Percentiles rank a stretch among this genome's conserved stretches.
These are phyloP conservation scores for Okamejei kenojei DNA, from an alignment of 2,797 vertebrate genomes.

Conservation along the genomic window DNA sequence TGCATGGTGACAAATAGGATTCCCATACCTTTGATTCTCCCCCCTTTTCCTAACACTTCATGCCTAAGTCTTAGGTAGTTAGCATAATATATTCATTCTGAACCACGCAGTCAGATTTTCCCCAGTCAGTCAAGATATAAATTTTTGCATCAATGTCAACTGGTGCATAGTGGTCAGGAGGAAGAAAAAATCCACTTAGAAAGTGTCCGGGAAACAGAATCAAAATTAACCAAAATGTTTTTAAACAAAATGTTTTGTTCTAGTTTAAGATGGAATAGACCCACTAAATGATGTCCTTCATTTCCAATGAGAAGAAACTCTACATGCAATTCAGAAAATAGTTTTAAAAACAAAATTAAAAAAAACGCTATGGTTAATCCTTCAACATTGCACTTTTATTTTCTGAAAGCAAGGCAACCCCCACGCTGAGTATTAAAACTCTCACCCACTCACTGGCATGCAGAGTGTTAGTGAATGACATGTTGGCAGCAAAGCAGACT, in stretches of 20 bases:
- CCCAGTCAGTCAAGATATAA: not conserved
- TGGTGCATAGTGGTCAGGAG: not conserved
- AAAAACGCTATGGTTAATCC: not conserved
- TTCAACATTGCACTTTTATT: not conserved
- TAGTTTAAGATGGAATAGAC: not conserved
- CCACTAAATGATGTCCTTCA: not conserved
- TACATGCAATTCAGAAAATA: not conserved
- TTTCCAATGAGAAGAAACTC: not conserved
- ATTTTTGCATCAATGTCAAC: not conserved
- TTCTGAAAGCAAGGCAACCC: not conserved
- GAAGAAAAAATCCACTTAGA: not conserved
- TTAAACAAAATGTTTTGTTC: not conserved
- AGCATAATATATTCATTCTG: not conserved
- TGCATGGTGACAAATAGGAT: not conserved
- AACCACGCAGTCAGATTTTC: not conserved
- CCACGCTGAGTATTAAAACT: not conserved
- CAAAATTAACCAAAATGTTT: not conserved
- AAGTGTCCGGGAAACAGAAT: not conserved
- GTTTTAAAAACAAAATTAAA: not conserved
- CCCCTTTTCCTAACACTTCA: not conserved
- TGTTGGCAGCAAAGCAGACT: slow-evolving; percentile 37
- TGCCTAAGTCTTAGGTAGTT: not conserved
- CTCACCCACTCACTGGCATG: slow-evolving; percentile 29
- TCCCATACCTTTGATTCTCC: not conserved
- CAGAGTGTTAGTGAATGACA: slow-evolving; percentile 32